Conservation (phyloP, 2,113 vertebrate genomes). For the Aix galericulata region DNA sequence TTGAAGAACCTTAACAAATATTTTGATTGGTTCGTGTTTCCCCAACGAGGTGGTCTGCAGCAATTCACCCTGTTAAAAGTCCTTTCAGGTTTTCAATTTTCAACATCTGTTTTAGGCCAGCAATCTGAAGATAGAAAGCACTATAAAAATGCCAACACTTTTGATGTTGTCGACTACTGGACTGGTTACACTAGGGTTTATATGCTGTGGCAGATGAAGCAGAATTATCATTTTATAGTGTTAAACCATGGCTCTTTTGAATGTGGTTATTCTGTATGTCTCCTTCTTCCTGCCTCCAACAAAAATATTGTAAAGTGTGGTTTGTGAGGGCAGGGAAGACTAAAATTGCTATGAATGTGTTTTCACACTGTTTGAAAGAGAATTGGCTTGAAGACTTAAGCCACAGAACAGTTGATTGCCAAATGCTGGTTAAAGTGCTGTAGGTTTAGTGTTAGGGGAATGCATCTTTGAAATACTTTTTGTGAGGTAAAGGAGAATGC, state of each 20-base stretch:
- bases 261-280: constrained; percentile 16
- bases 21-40: background rate
- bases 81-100: background rate
- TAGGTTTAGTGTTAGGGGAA: constrained; percentile 26
- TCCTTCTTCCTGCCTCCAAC: constrained; percentile 36
- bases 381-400: constrained; percentile 39
- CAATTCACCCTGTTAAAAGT: background rate
- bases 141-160: constrained; percentile 20
- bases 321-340: constrained; percentile 7
- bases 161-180: background rate
- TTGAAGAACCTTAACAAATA: background rate
- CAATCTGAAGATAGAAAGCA: constrained; percentile 15
- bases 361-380: constrained; percentile 28
- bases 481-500: background rate
- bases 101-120: background rate
- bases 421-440: constrained; percentile 9
- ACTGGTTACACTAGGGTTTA: background rate
- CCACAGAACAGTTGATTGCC: background rate
- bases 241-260: constrained; percentile 45
- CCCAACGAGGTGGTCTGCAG: background rate
- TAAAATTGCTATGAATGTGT: constrained; percentile 43
- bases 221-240: constrained; percentile 46
- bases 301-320: constrained; percentile 55
- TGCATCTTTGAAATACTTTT: constrained; percentile 39
- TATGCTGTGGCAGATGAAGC: background rate